Evolutionary conservation across 2,797 vertebrate genomes (phyloP).

Genomic region (Eospalax fontanierii): DNA sequence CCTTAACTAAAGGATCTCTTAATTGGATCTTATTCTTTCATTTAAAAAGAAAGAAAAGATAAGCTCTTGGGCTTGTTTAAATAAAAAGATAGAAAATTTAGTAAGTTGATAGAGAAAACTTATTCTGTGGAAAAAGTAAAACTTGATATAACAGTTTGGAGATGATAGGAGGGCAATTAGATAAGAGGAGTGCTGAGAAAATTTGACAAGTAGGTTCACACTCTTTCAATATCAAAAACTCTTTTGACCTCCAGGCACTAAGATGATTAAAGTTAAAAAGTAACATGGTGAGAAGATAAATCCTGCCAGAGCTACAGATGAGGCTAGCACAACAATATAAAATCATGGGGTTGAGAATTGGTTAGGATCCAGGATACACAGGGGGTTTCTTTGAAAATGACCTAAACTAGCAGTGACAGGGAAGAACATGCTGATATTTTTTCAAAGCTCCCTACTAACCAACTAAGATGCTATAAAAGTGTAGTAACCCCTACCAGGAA

Average conservation of each 20-base stretch:
- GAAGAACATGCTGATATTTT: constrained; percentile 62
- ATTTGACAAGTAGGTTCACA: constrained; percentile 68
- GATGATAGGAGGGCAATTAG: constrained; percentile 71
- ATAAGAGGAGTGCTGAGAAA: constrained; percentile 59
- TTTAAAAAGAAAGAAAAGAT: background rate
- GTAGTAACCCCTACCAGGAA: constrained; percentile 76
- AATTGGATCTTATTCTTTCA: constrained; percentile 28
- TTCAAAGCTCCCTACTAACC: constrained; percentile 68
- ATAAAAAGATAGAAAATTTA: constrained; percentile 35
- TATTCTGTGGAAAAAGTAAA: constrained; percentile 50
- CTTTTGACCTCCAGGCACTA: constrained; percentile 79
- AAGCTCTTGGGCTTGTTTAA: constrained; percentile 40
- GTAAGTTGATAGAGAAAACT: constrained; percentile 35
- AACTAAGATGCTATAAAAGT: constrained; percentile 75
- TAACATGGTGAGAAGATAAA: constrained; percentile 71
- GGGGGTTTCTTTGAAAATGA: constrained; percentile 79
- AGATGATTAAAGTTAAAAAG: constrained; percentile 84
- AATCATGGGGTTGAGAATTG: constrained; percentile 68
- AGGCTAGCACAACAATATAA: constrained; percentile 70
- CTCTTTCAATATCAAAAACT: constrained; percentile 77
- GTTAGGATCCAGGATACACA: constrained; percentile 44
- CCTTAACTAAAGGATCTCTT: constrained; percentile 21
- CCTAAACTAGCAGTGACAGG: constrained; percentile 55
- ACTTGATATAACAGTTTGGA: constrained; percentile 13
- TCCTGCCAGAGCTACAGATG: constrained; percentile 68